phyloP scores from a whole-genome alignment of 2,888 invertebrate species.

The Erebia aethiops region DNA sequence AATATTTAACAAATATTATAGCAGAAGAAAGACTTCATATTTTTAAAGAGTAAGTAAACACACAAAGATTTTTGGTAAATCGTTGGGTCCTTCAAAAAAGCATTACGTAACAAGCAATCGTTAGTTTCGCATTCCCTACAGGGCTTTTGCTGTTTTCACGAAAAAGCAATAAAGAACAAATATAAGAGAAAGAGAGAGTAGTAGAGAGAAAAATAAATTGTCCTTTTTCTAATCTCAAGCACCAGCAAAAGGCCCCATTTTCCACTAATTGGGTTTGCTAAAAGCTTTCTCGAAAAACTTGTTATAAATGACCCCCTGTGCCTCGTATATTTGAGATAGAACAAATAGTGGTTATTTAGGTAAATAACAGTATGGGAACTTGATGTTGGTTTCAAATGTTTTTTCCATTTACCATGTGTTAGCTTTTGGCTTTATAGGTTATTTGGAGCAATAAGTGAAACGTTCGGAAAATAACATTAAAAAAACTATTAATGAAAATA shows the following conservation, averaged over 20 bases:
- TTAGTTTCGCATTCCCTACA: constrained; percentile 21
- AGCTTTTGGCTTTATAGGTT: neutral
- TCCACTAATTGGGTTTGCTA: constrained; percentile 50
- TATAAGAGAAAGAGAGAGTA: constrained; percentile 35
- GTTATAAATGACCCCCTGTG: constrained; percentile 40
- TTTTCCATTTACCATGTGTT: neutral
- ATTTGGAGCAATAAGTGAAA: too few relatives aligned
- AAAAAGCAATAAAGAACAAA: constrained; percentile 41
- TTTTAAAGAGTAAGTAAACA: neutral
- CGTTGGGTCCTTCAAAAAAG: neutral
- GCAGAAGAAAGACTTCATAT: too few relatives aligned
- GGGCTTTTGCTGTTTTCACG: constrained; percentile 22
- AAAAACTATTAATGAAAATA: too few relatives aligned
- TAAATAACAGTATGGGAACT: constrained; percentile 7
- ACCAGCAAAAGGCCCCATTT: constrained; percentile 43
- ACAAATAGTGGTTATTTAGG: constrained; percentile 21
- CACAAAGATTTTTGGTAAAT: neutral
- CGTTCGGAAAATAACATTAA: too few relatives aligned
- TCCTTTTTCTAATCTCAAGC: constrained; percentile 45
- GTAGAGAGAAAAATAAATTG: constrained; percentile 42
- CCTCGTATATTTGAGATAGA: constrained; percentile 8
- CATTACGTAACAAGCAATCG: constrained; percentile 13
- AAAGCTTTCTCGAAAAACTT: constrained; percentile 47
- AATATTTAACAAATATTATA: too few relatives aligned
- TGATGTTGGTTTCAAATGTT: neutral